phyloP scores from a whole-genome alignment of 1,140 invertebrate genomes.

The Nylanderia fulva region DNA sequence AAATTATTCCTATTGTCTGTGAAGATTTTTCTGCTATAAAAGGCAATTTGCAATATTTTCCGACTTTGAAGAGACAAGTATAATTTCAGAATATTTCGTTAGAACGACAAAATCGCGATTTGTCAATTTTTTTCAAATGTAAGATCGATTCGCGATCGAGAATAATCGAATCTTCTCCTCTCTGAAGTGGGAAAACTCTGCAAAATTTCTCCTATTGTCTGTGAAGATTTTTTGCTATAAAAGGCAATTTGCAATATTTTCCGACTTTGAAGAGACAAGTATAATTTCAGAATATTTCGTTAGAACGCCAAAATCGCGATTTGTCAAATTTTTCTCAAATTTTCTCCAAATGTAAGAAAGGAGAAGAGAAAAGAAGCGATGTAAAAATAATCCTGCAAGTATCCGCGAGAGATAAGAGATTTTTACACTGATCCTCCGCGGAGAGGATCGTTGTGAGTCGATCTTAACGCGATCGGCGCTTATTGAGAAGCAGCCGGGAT shows the following conservation, averaged over 20 bases:
- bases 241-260: too few species aligned
- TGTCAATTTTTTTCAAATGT: background rate
- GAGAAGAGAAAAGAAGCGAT: background rate
- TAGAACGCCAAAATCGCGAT: too few species aligned
- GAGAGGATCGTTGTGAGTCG: slow-evolving; percentile 67
- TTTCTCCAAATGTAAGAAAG: background rate
- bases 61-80: background rate
- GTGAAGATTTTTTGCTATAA: too few species aligned
- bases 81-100: background rate
- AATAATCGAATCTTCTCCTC: too few species aligned
- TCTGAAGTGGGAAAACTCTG: too few species aligned
- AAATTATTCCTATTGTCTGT: background rate
- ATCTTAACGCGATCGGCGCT: slow-evolving; percentile 74
- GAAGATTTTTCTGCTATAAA: background rate
- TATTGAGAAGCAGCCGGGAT: slow-evolving; percentile 75
- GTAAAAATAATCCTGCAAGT: background rate
- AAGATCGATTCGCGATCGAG: too few species aligned
- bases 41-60: background rate
- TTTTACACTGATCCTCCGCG: background rate
- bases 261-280: too few species aligned
- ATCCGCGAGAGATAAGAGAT: background rate
- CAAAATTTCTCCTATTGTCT: too few species aligned
- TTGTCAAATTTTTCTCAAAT: too few species aligned
- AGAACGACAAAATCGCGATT: background rate
- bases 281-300: too few species aligned